These are phyloP conservation scores for Tolmerus cingulatus DNA, from an alignment of 2,888 invertebrate species.

Conservation along the genomic window DNA sequence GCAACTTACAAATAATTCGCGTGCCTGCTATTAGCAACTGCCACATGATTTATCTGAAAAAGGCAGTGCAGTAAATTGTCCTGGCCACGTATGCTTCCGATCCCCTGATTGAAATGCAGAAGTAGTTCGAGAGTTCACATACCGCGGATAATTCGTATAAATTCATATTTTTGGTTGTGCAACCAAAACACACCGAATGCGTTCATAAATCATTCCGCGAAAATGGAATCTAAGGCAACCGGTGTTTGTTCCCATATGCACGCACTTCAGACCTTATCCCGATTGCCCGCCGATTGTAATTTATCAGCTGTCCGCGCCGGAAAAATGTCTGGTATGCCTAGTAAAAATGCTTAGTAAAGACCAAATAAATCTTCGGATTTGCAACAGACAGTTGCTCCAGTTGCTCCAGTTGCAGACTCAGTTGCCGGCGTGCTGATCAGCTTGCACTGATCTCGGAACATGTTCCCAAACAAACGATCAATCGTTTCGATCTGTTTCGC, in stretches of 20 bases:
- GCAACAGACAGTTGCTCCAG: not conserved
- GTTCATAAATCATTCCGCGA: not conserved
- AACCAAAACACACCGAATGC: not conserved
- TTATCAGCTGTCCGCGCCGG: not conserved
- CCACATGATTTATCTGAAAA: not conserved
- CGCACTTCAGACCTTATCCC: not conserved
- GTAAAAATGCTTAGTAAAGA: not conserved
- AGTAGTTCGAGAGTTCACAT: not conserved
- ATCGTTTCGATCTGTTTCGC: not conserved
- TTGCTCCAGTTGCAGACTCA: not conserved
- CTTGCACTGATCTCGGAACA: not conserved
- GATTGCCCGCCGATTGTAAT: not conserved
- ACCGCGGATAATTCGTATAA: not conserved
- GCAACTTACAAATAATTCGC: not conserved
- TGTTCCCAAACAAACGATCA: slow-evolving; percentile 11
- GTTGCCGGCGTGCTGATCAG: not conserved
- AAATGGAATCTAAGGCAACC: not conserved
- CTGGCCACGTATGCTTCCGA: not conserved
- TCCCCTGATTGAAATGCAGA: not conserved
- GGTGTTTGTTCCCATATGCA: not conserved
- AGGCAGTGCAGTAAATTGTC: not conserved
- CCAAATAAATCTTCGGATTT: slow-evolving; percentile 8
- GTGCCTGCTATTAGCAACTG: not conserved
- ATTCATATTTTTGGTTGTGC: not conserved
- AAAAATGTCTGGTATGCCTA: not conserved